Base-by-base conservation (phyloP, 1,140 invertebrate species). In the Neodiprion lecontei region DNA sequence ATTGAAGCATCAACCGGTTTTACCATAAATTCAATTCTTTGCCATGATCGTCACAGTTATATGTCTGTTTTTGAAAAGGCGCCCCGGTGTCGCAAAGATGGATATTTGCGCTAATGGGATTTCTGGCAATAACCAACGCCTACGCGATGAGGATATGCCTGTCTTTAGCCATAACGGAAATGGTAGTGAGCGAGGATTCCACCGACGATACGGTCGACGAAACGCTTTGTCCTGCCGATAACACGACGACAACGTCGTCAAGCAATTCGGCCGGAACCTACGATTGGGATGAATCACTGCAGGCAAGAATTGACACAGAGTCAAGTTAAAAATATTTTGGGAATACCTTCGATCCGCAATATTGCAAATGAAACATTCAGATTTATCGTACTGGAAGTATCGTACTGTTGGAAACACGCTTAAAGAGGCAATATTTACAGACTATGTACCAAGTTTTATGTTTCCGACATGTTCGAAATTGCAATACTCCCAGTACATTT, bases 131-230 rank as follows among this genome's bases (percentile, higher is more conserved):
- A 28, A 91, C 93, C n/a, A 96, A 95, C 83, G 94, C 96, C 1
- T 98, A 97, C 84, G 94, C 95, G 11, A 95, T 98, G 93, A 90
- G 96, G 47, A 94, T 96, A 1, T 96, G 95, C 79, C 89, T 98
- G 7, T 97, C 95, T 77, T 92, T 98, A 47, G 95, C 96, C 7
- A 97, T 98, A 78, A 97, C 96, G 12, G 94, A 96, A 81, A 97
- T 98, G 95, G 94, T 92, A 0, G 40, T 84, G 0, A 84, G 84
- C 47, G 79, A 72, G 66, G 85, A 87, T 50, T 40, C 67, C 53
- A 21, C 78, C 79, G 40, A 79, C 83, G 72, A 79, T 78, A 17
- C 80, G 73, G 69, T 83, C 79, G 48, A 80, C 75, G 67, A 76
- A 84, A 61, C 82, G 81, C 81, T 80, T n/a, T 89, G 89, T 77